Percentiles rank a stretch among this genome's conserved stretches.
These are phyloP conservation scores for Carterocephalus palaemon DNA, from an alignment of 2,888 invertebrate genomes.

Conservation along the genomic window DNA sequence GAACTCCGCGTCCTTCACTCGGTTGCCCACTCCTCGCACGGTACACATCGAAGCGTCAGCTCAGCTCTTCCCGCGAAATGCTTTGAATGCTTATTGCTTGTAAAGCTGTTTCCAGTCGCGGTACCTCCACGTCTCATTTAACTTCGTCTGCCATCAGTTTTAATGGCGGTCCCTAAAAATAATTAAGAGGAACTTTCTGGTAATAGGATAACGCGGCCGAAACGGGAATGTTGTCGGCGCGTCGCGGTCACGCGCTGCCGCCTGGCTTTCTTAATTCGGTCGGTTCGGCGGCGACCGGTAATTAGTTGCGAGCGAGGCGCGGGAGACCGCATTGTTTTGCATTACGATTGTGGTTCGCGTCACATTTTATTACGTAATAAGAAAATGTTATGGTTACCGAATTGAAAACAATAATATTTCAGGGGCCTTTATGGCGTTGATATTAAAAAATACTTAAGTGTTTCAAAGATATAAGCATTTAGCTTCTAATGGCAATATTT, in stretches of 20 bases:
- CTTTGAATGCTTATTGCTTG: slow-evolving; percentile 2
- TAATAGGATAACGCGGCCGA: slow-evolving; percentile 2
- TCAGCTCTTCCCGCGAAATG: neutral
- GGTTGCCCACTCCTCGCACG: too few species aligned
- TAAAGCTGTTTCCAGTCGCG: slow-evolving; percentile 7
- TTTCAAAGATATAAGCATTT: too few species aligned
- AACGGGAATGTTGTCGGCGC: neutral
- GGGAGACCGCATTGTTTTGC: slow-evolving; percentile 34
- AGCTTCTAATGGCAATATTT: too few species aligned
- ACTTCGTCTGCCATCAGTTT: slow-evolving; percentile 2
- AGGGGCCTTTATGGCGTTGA: too few species aligned
- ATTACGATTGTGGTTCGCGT: slow-evolving; percentile 38
- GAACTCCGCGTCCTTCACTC: too few species aligned
- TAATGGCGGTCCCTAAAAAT: slow-evolving; percentile 8
- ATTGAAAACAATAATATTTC: too few species aligned
- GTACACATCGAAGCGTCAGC: neutral
- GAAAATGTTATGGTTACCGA: too few species aligned
- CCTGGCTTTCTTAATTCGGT: slow-evolving; percentile 2
- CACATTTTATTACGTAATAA: neutral
- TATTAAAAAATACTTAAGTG: too few species aligned
- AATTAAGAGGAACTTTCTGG: slow-evolving; percentile 16
- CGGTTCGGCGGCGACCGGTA: slow-evolving; percentile 24
- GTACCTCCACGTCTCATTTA: slow-evolving; percentile 10
- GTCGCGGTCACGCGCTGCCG: slow-evolving; percentile 9
- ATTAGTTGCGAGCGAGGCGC: slow-evolving; percentile 41